Evolutionary conservation across 2,113 vertebrate genomes (phyloP).

Genomic region (Apaloderma vittatum): DNA sequence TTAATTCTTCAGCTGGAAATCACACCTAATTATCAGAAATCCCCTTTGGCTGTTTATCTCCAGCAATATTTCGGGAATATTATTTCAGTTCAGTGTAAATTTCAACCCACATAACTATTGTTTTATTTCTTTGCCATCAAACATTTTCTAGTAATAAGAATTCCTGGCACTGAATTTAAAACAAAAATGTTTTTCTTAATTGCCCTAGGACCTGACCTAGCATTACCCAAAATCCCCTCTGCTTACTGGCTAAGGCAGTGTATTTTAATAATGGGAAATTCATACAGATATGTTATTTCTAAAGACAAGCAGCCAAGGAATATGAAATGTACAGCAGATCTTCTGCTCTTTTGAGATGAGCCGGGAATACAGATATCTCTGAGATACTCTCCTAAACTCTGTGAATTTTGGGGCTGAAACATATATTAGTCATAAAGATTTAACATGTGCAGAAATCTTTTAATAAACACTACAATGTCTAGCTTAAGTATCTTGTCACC

Average conservation of each 20-base stretch:
- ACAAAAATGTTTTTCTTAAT: background rate
- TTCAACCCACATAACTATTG: background rate
- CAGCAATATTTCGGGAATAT: background rate
- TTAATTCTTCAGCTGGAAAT: background rate
- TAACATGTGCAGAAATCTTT: background rate
- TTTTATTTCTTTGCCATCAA: background rate
- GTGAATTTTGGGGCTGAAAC: background rate
- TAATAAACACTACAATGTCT: background rate
- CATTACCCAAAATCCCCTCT: background rate
- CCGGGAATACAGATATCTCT: background rate
- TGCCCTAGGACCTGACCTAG: background rate
- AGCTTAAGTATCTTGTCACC: background rate
- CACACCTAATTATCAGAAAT: background rate
- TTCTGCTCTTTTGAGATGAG: background rate
- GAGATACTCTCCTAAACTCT: background rate
- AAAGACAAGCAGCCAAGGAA: background rate
- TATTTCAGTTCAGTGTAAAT: background rate
- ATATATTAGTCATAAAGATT: background rate
- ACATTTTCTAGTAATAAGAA: background rate
- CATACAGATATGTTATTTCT: background rate
- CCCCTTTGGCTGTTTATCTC: background rate
- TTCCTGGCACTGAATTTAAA: background rate
- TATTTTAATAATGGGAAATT: background rate
- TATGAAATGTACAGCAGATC: background rate
- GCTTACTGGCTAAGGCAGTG: background rate